Percentiles rank a stretch among this genome's conserved stretches.
Evolutionary conservation across 2,888 invertebrate genomes (phyloP).

Genomic region (Pachycephus smyrnensis): DNA sequence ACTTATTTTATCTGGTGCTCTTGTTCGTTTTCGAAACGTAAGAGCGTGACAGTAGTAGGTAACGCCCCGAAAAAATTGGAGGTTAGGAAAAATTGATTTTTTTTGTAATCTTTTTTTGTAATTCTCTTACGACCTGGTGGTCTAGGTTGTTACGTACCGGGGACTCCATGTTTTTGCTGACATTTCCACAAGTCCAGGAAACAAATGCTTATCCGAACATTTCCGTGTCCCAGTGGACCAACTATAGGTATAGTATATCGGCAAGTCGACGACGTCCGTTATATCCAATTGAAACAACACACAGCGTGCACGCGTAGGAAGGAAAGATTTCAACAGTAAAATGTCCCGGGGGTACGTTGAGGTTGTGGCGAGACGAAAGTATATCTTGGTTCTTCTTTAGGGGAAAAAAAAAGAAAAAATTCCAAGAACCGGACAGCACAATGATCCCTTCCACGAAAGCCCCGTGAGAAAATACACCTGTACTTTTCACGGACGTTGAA

Average conservation of each 20-base stretch:
- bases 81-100: background rate
- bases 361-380: background rate
- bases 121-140: background rate
- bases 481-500: background rate
- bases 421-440: background rate
- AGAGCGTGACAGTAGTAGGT: background rate
- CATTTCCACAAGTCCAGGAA: background rate
- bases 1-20: background rate
- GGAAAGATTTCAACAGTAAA: background rate
- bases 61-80: constrained; percentile 10
- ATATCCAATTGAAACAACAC: background rate
- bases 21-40: background rate
- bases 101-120: background rate
- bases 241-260: background rate
- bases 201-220: background rate
- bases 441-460: background rate
- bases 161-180: background rate
- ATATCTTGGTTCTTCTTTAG: background rate
- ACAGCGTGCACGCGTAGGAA: background rate
- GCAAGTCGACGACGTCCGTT: background rate
- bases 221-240: background rate
- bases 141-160: background rate
- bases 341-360: background rate
- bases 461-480: background rate
- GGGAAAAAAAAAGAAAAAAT: background rate